Evolutionary conservation across 2,113 vertebrate species (phyloP).

Genomic region (Thunnus maccoyii): DNA sequence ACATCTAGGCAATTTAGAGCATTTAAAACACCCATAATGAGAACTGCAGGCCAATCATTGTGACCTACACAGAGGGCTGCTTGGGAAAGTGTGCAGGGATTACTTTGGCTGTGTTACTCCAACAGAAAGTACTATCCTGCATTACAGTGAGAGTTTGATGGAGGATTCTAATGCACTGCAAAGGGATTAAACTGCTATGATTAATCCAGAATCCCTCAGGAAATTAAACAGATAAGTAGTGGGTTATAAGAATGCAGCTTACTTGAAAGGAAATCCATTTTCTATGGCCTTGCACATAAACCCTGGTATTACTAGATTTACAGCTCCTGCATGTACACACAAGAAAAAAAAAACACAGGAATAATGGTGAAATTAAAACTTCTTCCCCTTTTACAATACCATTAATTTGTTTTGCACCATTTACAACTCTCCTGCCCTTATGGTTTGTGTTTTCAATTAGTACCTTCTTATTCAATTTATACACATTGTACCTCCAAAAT

Average conservation of each 20-base stretch:
- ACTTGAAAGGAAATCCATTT: slow-evolving; percentile 84
- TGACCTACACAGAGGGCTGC: slow-evolving; percentile 77
- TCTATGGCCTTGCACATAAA: slow-evolving; percentile 77
- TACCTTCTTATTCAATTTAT: slow-evolving; percentile 62
- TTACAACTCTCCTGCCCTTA: slow-evolving; percentile 48
- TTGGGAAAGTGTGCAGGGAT: slow-evolving; percentile 71
- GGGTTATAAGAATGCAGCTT: slow-evolving; percentile 82
- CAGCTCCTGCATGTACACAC: slow-evolving; percentile 60
- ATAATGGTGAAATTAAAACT: slow-evolving; percentile 68
- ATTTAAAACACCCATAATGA: slow-evolving; percentile 74
- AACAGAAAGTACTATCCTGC: slow-evolving; percentile 72
- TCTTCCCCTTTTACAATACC: slow-evolving; percentile 46
- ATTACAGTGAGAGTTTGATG: slow-evolving; percentile 78
- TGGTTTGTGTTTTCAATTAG: slow-evolving; percentile 72
- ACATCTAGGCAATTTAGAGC: slow-evolving; percentile 71
- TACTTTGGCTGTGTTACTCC: slow-evolving; percentile 72
- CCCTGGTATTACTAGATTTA: slow-evolving; percentile 76
- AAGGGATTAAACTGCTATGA: slow-evolving; percentile 83
- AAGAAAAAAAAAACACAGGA: slow-evolving; percentile 29
- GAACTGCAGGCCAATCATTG: slow-evolving; percentile 71
- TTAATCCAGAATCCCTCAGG: slow-evolving; percentile 83
- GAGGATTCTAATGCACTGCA: slow-evolving; percentile 79
- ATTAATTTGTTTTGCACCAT: slow-evolving; percentile 60
- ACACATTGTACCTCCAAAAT: slow-evolving; percentile 33
- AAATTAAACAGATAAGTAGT: slow-evolving; percentile 85